phyloP scores from a whole-genome alignment of 1,140 invertebrate species.

The Tetragonula clypearis region DNA sequence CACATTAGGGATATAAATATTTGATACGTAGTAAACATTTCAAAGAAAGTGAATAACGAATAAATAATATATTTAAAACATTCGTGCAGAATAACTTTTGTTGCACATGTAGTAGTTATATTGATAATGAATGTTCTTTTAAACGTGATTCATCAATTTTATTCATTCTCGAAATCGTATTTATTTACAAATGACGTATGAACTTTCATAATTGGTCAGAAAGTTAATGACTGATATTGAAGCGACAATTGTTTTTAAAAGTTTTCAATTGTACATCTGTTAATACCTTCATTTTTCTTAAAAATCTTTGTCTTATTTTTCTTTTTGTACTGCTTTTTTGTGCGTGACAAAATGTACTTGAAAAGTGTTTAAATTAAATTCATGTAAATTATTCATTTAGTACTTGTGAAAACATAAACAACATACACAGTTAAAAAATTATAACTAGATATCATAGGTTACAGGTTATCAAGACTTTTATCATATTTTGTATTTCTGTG shows the following conservation, averaged over 20 bases:
- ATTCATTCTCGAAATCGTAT: background rate
- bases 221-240: background rate
- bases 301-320: background rate
- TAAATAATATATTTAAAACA: background rate
- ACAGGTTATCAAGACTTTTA: slow-evolving; percentile 6
- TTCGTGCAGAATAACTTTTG: background rate
- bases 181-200: background rate
- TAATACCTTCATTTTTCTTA: background rate
- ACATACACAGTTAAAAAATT: background rate
- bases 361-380: background rate
- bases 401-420: background rate
- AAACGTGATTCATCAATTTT: background rate
- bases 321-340: background rate
- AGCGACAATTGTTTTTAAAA: background rate
- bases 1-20: background rate
- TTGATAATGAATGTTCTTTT: background rate
- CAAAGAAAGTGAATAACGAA: background rate
- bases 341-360: background rate
- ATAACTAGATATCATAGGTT: background rate
- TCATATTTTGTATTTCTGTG: background rate
- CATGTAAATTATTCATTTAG: background rate
- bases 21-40: background rate
- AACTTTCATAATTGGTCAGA: background rate
- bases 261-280: background rate
- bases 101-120: too few relatives aligned